Percentiles rank a stretch among this genome's conserved stretches.
These are phyloP conservation scores for Lutjanus erythropterus DNA, from an alignment of 2,113 vertebrate genomes.

Conservation along the genomic window DNA sequence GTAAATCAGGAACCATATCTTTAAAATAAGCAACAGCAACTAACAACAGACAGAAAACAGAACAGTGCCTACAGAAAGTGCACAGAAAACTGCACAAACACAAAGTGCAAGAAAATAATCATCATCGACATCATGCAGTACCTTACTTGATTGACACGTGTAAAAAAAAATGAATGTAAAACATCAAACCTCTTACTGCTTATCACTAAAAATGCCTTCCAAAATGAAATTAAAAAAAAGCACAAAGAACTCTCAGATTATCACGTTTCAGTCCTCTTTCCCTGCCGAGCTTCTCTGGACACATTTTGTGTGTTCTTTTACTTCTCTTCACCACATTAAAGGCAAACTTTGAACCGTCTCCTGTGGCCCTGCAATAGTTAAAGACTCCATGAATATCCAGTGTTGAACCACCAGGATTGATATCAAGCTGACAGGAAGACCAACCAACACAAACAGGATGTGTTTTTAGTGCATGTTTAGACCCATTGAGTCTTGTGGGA, in stretches of 20 bases:
- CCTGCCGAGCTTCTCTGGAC: background rate
- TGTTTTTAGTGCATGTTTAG: slow-evolving; percentile 67
- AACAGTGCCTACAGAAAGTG: background rate
- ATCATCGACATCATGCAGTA: background rate
- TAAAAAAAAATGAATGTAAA: background rate
- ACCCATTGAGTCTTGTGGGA: slow-evolving; percentile 60
- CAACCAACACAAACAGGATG: slow-evolving; percentile 78
- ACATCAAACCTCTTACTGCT: background rate
- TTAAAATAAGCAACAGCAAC: background rate
- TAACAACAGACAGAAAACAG: background rate
- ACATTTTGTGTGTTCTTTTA: background rate
- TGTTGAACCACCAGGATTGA: slow-evolving; percentile 40
- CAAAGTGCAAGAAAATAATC: background rate
- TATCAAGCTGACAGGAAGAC: slow-evolving; percentile 66
- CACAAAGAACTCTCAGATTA: slow-evolving; percentile 4
- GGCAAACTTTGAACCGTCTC: background rate
- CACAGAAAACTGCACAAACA: background rate
- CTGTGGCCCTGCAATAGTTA: slow-evolving; percentile 22
- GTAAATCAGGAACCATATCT: slow-evolving; percentile 33
- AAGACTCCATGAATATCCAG: slow-evolving; percentile 14
- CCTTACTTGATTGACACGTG: background rate
- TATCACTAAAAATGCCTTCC: slow-evolving; percentile 1
- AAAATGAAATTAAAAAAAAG: slow-evolving; percentile 1
- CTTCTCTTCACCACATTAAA: background rate
- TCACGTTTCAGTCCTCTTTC: slow-evolving; percentile 12